Conservation (phyloP, 2,888 invertebrate genomes). For the Agrochola litura region DNA sequence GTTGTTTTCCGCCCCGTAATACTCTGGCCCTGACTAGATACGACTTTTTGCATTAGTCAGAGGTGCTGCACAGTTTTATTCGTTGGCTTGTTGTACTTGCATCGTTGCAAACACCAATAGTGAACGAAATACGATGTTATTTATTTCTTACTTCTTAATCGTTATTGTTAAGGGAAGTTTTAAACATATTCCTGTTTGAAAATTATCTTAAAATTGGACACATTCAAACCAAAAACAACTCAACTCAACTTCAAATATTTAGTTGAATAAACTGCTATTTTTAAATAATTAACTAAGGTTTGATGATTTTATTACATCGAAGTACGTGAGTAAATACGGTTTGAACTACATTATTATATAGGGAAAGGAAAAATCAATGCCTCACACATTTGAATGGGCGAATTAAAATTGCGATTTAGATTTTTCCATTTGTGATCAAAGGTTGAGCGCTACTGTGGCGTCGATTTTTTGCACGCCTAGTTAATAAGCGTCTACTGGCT, state of each 20-base stretch:
- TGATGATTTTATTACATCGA: background rate
- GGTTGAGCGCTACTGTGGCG: slow-evolving; percentile 78
- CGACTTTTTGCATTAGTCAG: slow-evolving; percentile 86
- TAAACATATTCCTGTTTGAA: background rate
- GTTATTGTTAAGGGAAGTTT: background rate
- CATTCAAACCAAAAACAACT: no score
- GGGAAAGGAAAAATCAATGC: background rate
- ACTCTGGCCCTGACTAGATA: slow-evolving; percentile 81
- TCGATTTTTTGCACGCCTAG: slow-evolving; percentile 89
- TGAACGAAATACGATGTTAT: background rate
- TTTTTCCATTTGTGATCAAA: slow-evolving; percentile 57
- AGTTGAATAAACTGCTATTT: background rate
- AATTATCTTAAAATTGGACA: background rate
- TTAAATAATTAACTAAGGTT: background rate
- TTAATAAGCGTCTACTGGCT: slow-evolving; percentile 90
- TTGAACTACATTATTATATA: background rate
- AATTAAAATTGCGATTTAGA: slow-evolving; percentile 52
- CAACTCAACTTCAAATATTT: background rate
- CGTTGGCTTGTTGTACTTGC: slow-evolving; percentile 11
- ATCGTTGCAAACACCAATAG: background rate
- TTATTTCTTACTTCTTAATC: background rate
- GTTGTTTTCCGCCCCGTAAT: slow-evolving; percentile 79
- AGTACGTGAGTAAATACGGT: background rate
- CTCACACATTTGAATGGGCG: slow-evolving; percentile 10
- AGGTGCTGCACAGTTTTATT: slow-evolving; percentile 74